These are phyloP conservation scores for Hydrochoerus hydrochaeris DNA, from an alignment of 2,113 vertebrate species.

Conservation along the genomic window DNA sequence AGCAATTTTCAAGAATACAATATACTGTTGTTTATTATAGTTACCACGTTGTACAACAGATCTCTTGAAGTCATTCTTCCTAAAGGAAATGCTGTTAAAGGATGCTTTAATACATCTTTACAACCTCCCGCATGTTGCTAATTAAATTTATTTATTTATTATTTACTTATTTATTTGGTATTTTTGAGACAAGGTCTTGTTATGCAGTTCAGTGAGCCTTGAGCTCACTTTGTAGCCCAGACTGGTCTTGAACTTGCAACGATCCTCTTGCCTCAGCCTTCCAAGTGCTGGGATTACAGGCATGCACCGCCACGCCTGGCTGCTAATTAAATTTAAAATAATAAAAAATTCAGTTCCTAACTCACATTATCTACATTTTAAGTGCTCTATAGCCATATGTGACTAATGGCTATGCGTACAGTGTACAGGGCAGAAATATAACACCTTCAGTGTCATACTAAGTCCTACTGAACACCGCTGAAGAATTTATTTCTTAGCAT, in stretches of 20 bases:
- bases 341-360: constrained; percentile 15
- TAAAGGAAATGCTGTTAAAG: not conserved
- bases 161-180: no score
- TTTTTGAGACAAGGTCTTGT: not conserved
- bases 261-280: no score
- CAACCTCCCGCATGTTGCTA: not conserved
- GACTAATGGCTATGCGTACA: not conserved
- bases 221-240: no score
- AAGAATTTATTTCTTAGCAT: not conserved
- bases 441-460: not conserved
- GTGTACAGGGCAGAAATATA: not conserved
- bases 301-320: no score
- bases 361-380: not conserved
- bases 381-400: not conserved
- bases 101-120: not conserved
- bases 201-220: no score
- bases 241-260: no score
- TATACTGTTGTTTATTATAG: not conserved
- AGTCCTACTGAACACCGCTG: not conserved
- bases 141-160: no score
- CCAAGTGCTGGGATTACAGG: no score
- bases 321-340: not conserved
- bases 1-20: not conserved
- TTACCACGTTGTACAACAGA: not conserved
- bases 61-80: not conserved